Conservation (phyloP, 2,113 vertebrate genomes). For the Barnardius zonarius region DNA sequence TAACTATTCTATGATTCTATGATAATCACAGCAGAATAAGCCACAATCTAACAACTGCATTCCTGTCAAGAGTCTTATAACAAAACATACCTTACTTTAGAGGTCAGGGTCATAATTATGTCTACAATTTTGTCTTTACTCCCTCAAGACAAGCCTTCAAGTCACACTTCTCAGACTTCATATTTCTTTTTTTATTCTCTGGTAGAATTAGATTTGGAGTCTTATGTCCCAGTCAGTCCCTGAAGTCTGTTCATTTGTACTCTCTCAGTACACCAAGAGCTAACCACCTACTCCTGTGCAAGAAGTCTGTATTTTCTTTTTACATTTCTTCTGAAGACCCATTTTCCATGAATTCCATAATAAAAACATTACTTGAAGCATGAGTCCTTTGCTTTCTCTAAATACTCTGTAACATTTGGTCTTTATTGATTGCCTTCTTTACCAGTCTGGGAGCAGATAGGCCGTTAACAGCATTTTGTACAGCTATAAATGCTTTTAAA, state of each 20-base stretch:
- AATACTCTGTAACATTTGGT: neutral
- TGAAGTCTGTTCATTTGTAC: neutral
- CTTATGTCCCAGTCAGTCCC: neutral
- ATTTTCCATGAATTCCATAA: neutral
- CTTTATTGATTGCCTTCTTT: neutral
- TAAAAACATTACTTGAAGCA: neutral
- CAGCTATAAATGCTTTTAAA: neutral
- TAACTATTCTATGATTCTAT: no score
- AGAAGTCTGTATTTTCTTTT: neutral
- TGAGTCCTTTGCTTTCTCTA: neutral
- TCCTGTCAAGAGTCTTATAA: neutral
- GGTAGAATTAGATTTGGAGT: neutral
- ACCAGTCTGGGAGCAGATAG: neutral
- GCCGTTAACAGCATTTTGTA: neutral
- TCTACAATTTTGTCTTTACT: neutral
- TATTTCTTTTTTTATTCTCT: neutral
- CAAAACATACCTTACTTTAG: neutral
- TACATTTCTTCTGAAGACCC: neutral
- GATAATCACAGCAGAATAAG: neutral
- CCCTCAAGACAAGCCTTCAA: neutral
- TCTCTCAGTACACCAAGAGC: neutral
- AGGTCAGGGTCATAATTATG: neutral
- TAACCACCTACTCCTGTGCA: neutral
- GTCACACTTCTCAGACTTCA: neutral
- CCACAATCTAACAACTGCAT: neutral